Percentiles rank a stretch among this genome's conserved stretches.
phyloP scores from a whole-genome alignment of 2,113 vertebrate species.

The Amia ocellicauda region DNA sequence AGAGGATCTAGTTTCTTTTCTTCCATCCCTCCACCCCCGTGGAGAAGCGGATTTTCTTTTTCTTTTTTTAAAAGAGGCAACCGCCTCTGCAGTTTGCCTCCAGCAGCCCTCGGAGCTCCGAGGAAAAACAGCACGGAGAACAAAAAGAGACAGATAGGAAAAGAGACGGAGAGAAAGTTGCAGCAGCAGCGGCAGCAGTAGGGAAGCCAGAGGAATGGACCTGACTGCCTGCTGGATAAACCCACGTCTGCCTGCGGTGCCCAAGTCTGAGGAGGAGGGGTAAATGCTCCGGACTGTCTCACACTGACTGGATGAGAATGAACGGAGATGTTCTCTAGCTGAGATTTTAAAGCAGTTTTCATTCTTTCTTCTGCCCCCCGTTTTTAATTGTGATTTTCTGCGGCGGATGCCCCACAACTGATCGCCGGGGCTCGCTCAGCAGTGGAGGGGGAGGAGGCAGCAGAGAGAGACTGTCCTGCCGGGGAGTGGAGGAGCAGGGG shows the following conservation, averaged over 20 bases:
- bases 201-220: constrained; percentile 74
- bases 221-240: constrained; percentile 53
- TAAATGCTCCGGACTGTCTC: constrained; percentile 52
- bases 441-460: constrained; percentile 35
- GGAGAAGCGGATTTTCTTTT: too few species aligned
- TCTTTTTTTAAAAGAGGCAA: constrained; percentile 6
- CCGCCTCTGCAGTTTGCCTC: constrained; percentile 8
- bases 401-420: constrained; percentile 41
- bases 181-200: not conserved
- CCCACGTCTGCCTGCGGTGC: constrained; percentile 61
- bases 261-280: constrained; percentile 86
- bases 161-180: not conserved
- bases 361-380: constrained; percentile 21
- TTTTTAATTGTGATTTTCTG: constrained; percentile 24
- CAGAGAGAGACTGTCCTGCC: not conserved
- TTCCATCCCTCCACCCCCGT: constrained; percentile 22
- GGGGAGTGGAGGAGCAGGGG: not conserved
- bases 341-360: constrained; percentile 35
- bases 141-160: not conserved
- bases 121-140: constrained; percentile 1
- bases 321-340: constrained; percentile 95
- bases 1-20: constrained; percentile 20
- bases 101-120: constrained; percentile 13
- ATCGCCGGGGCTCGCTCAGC: constrained; percentile 30
- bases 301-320: constrained; percentile 72